phyloP scores from a whole-genome alignment of 2,113 vertebrate species.

The Phylloscopus whistleri region DNA sequence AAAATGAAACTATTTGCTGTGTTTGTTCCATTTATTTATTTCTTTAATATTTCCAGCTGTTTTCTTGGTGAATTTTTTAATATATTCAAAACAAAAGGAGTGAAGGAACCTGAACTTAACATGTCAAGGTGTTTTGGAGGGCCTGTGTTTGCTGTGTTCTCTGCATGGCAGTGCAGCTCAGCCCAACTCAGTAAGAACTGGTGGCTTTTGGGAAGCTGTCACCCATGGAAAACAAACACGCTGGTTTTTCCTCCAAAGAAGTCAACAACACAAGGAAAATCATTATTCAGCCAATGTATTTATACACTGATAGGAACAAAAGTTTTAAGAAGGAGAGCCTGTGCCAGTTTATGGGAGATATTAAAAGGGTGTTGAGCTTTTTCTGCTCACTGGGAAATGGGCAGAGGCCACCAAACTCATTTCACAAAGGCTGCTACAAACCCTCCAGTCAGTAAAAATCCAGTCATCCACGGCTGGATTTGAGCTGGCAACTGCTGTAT shows the following conservation, averaged over 20 bases:
- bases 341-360: not conserved
- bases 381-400: not conserved
- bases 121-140: not conserved
- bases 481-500: not conserved
- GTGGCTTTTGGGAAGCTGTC: not conserved
- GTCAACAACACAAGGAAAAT: not conserved
- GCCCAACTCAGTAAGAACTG: not conserved
- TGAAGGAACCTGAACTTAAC: not conserved
- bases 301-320: not conserved
- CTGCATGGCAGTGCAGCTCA: not conserved
- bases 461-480: not conserved
- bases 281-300: not conserved
- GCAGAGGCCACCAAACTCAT: not conserved
- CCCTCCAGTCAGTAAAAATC: constrained; percentile 14
- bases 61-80: not conserved
- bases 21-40: not conserved
- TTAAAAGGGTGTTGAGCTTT: constrained; percentile 23
- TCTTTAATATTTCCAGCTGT: not conserved
- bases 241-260: not conserved
- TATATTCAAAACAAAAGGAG: not conserved
- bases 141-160: not conserved
- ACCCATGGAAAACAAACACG: not conserved
- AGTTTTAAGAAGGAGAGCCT: not conserved
- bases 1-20: not conserved
- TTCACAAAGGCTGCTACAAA: constrained; percentile 23